phyloP scores from a whole-genome alignment of 2,113 vertebrate genomes.

The Chionodraco myersi region DNA sequence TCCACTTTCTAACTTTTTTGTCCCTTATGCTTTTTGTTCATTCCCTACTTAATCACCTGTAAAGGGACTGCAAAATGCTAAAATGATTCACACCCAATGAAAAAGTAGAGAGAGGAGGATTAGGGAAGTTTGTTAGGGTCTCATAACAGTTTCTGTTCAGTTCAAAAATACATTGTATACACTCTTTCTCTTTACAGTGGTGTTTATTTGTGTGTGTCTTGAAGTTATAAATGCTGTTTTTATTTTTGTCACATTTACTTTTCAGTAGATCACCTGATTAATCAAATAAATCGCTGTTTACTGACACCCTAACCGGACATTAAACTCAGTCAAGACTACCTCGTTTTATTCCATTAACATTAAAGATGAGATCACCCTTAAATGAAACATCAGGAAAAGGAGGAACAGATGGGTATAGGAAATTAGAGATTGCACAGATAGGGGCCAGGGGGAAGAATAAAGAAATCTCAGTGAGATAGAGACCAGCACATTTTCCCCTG shows the following conservation, averaged over 20 bases:
- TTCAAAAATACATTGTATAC: constrained; percentile 20
- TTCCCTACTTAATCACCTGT: constrained; percentile 1
- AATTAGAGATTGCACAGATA: constrained; percentile 48
- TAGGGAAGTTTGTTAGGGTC: constrained; percentile 11
- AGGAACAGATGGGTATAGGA: constrained; percentile 38
- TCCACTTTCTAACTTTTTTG: constrained; percentile 17
- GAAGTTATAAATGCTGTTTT: constrained; percentile 33
- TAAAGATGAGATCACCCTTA: constrained; percentile 52
- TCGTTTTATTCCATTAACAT: constrained; percentile 64
- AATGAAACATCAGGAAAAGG: constrained; percentile 43
- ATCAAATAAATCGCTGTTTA: constrained; percentile 73
- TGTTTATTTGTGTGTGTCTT: constrained; percentile 35
- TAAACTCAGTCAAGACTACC: constrained; percentile 58
- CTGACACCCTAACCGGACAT: constrained; percentile 65
- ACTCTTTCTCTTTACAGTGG: constrained; percentile 1
- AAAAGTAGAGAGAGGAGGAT: constrained; percentile 3
- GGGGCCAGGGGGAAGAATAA: constrained; percentile 43
- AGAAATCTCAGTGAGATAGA: constrained; percentile 44
- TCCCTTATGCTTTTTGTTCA: background rate
- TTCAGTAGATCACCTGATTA: constrained; percentile 66
- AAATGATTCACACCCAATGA: constrained; percentile 26
- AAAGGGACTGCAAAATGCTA: constrained; percentile 29
- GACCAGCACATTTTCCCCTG: constrained; percentile 28
- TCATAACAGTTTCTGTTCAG: constrained; percentile 22
- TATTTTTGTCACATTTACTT: constrained; percentile 64